Base-by-base conservation (phyloP, 30 jellyfish, hydroid and myxozoan genomes). In the Turritopsis rubra region DNA sequence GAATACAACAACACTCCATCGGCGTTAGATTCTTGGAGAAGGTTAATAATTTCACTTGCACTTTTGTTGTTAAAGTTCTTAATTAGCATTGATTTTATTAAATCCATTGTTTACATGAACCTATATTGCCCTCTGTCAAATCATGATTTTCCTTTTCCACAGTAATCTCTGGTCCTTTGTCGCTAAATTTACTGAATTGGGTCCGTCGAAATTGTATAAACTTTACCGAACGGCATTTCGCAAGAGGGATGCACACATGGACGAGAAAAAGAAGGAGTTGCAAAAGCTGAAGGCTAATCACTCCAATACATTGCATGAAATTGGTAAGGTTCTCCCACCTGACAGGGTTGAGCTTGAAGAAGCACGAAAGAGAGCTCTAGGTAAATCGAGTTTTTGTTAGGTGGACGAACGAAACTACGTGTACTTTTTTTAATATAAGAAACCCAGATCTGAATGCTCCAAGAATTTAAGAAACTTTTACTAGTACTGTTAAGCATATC, bases 151-250 rank as follows among this genome's bases (percentile, higher is more conserved):
- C 21, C 77, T 19, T 68, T 1, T n/a, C 65, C 4, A 3, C 20
- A 91, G 98, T 88, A 91, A 91, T 78, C 95, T 91, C 19, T 91
- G 98, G 98, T 84, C 98, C 1, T 91, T 91, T 70, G 98, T 91
- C 21, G 88, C 98, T 23, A 91, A 87, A 53, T 91, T 91, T 87
- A 91, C 98, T 18, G 98, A 95, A 20, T 85, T 76, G 25, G 96
- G 91, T 66, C 95, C 98, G 7, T 72, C 95, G 54, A 91, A 87
- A 85, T 81, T 91, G 23, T 84, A 79, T 80, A 91, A 87, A 53
- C 94, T 91, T 75, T 91, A 87, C 82, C 85, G 96, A 73, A 87
- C 91, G 1, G 98, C 98, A 0, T 83, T 83, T 80, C 74, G 95
- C 66, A 91, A 87, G 66, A 81, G 95, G 8, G 97, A 91, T 30